Base-by-base conservation (phyloP, 2,113 vertebrate species). In the Laterallus jamaicensis region DNA sequence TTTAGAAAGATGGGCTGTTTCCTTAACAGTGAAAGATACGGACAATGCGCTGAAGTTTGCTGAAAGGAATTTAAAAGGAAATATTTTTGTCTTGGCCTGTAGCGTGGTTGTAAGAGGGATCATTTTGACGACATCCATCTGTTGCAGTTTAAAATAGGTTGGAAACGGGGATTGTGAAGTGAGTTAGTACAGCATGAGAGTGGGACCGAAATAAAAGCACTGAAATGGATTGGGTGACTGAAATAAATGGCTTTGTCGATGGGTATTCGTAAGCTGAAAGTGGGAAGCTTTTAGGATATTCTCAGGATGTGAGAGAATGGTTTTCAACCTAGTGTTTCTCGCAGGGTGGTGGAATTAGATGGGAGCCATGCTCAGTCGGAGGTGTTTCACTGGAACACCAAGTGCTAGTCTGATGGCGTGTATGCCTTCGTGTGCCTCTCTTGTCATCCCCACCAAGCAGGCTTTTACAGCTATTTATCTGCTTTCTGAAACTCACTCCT, bases 41-140 rank as follows among this genome's bases (percentile, higher is more conserved):
- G 84, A 78, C 93, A 89, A 80, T 44, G 12, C 58, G 78, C 81
- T 93, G 66, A 85, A 90, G 59, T 78, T 91, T 89, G 80, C 93
- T 37, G 71, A 85, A 85, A 96, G 90, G 94, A 90, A 87, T 90
- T 89, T 80, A 21, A 93, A 95, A 94, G 73, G 90, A 85, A 95
- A 75, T 94, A 81, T 97, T 97, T 97, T 69, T 74, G 79, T 84
- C 86, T 96, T 88, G 77, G 84, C 70, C 52, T 10, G 60, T 90
- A 75, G 85, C 22, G 4, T 44, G 44, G 73, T 88, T 82, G 49
- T 95, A 93, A 94, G 85, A 77, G 91, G 75, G 77, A 64, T 69
- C 28, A 7, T 63, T 96, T 79, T 77, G 90, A 90, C 86, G 82
- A 49, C 50, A 86, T 49, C 95, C 97, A 91, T 98, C 94, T 97